Evolutionary conservation across 1,140 invertebrate species (phyloP).

Genomic region (Dreissena polymorpha): DNA sequence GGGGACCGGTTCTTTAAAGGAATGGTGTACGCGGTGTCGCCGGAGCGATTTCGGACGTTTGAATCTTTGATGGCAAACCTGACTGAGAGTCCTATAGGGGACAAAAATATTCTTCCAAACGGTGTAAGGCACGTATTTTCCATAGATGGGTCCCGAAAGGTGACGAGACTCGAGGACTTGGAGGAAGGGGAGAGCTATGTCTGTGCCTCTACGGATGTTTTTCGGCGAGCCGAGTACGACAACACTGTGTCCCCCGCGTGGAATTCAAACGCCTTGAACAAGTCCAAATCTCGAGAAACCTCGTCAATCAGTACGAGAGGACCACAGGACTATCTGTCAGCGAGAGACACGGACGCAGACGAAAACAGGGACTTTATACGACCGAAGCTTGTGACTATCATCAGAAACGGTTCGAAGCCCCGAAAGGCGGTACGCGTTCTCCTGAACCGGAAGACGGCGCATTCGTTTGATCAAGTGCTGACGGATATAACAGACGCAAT

Average conservation of each 20-base stretch:
- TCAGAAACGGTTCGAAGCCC: conserved; percentile 95
- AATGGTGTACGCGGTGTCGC: conserved; percentile 93
- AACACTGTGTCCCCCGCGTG: conserved; percentile 68
- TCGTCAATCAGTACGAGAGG: not conserved
- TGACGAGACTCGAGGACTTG: conserved; percentile 88
- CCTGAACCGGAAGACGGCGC: conserved; percentile 96
- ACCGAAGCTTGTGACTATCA: conserved; percentile 95
- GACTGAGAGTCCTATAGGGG: conserved; percentile 82
- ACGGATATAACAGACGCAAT: conserved; percentile 95
- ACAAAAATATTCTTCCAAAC: conserved; percentile 85
- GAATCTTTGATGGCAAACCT: conserved; percentile 94
- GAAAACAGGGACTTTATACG: conserved; percentile 83
- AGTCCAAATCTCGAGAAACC: conserved; percentile 9
- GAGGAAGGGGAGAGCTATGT: conserved; percentile 96
- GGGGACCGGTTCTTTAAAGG: conserved; percentile 97
- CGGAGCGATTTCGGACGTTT: conserved; percentile 91
- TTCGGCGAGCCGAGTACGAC: conserved; percentile 92
- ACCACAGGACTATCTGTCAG: conserved; percentile 21
- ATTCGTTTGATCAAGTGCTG: conserved; percentile 95
- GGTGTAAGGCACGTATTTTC: conserved; percentile 94
- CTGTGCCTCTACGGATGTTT: conserved; percentile 92
- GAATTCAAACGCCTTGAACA: conserved; percentile 62
- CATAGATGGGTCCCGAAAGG: conserved; percentile 86
- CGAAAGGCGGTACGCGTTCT: conserved; percentile 93
- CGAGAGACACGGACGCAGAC: conserved; percentile 47